A percentile compares a stretch with the other conserved stretches of the same genome.
phyloP scores from a whole-genome alignment of 2,888 invertebrate species.

The Eupithecia dodoneata region DNA sequence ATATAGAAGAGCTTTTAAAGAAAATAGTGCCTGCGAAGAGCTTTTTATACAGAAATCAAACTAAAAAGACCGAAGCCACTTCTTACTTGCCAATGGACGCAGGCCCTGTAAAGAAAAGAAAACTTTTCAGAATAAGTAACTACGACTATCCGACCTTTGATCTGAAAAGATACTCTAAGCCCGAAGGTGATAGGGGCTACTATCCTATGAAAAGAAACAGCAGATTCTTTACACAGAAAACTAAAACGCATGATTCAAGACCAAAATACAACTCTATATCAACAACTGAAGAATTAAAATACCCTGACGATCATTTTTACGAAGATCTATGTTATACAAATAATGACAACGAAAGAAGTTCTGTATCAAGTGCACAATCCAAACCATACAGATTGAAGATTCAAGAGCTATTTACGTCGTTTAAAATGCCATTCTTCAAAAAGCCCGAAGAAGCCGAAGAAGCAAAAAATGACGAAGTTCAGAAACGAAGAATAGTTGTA shows the following conservation, averaged over 20 bases:
- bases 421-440: slow-evolving; percentile 74
- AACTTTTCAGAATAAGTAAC: slow-evolving; percentile 69
- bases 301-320: slow-evolving; percentile 74
- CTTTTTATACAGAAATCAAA: slow-evolving; percentile 74
- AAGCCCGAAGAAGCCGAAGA: slow-evolving; percentile 55
- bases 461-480: slow-evolving; percentile 36
- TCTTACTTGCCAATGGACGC: slow-evolving; percentile 78
- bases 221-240: slow-evolving; percentile 61
- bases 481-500: slow-evolving; percentile 41
- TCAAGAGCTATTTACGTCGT: slow-evolving; percentile 72
- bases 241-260: slow-evolving; percentile 60
- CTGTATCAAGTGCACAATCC: slow-evolving; percentile 43
- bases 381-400: slow-evolving; percentile 73
- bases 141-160: slow-evolving; percentile 76
- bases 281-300: slow-evolving; percentile 61
- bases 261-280: slow-evolving; percentile 70
- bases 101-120: slow-evolving; percentile 62
- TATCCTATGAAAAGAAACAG: slow-evolving; percentile 72
- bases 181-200: slow-evolving; percentile 72
- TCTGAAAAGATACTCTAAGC: slow-evolving; percentile 63
- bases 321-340: slow-evolving; percentile 77
- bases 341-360: slow-evolving; percentile 48
- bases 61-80: slow-evolving; percentile 59
- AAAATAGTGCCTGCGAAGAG: slow-evolving; percentile 76
- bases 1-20: slow-evolving; percentile 72